These are phyloP conservation scores for Nomada flava DNA, from an alignment of 2,888 invertebrate genomes.

Conservation along the genomic window DNA sequence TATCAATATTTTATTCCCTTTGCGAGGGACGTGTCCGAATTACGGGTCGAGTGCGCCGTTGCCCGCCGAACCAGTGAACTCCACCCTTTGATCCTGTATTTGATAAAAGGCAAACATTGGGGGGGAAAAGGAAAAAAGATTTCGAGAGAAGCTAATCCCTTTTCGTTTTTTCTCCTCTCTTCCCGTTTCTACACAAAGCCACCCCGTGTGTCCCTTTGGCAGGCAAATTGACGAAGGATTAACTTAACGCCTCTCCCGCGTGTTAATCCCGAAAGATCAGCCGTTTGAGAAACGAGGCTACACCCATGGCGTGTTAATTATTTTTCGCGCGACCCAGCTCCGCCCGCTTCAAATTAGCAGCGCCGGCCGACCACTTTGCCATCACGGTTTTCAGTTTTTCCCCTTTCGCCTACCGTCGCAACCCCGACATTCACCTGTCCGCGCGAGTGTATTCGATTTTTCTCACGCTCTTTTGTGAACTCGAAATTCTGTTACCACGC, in stretches of 20 bases:
- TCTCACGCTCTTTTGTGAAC: neutral
- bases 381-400: slow-evolving; percentile 8
- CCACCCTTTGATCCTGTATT: neutral
- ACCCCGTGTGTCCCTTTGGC: neutral
- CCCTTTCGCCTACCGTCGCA: neutral
- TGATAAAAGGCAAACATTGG: neutral
- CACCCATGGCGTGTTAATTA: slow-evolving; percentile 31
- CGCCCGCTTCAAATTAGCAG: slow-evolving; percentile 33
- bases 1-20: too few relatives aligned
- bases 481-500: too few relatives aligned
- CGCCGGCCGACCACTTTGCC: slow-evolving; percentile 21
- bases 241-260: neutral
- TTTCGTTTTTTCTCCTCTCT: too few relatives aligned
- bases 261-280: slow-evolving; percentile 3
- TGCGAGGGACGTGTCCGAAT: too few relatives aligned
- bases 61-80: neutral
- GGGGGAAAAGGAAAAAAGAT: neutral
- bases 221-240: slow-evolving; percentile 26
- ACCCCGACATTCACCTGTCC: neutral
- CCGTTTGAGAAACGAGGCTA: neutral
- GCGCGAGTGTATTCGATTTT: neutral
- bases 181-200: too few relatives aligned
- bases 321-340: slow-evolving; percentile 19
- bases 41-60: too few relatives aligned
- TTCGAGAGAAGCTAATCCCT: too few relatives aligned